Evolutionary conservation across 2,888 invertebrate genomes (phyloP).

Genomic region (Acrobasis repandana): DNA sequence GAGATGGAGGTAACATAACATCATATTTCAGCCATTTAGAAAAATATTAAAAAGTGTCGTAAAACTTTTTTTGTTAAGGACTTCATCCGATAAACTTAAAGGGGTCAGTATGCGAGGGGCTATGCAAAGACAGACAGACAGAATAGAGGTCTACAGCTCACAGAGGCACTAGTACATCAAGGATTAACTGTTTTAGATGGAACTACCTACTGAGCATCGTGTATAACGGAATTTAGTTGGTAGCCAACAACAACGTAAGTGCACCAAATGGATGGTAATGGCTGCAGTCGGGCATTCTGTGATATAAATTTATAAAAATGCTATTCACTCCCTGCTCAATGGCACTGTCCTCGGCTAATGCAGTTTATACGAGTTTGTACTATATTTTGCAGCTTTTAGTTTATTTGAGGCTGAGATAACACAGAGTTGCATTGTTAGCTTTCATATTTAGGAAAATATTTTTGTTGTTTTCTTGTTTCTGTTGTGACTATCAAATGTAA

Average conservation of each 20-base stretch:
- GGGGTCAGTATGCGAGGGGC: no score
- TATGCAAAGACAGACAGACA: no score
- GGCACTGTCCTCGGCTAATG: slow-evolving; percentile 27
- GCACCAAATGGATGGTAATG: slow-evolving; percentile 43
- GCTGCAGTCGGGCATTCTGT: slow-evolving; percentile 29
- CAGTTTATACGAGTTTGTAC: slow-evolving; percentile 28
- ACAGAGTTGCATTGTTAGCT: slow-evolving; percentile 13
- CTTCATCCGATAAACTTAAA: no score
- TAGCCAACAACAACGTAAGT: slow-evolving; percentile 33
- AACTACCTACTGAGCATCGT: background rate
- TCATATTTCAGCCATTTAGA: no score
- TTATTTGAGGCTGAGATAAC: slow-evolving; percentile 2
- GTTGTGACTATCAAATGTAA: no score
- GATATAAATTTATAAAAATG: slow-evolving; percentile 35
- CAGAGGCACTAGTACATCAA: no score
- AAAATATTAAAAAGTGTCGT: no score
- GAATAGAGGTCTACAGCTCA: no score
- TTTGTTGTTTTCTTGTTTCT: background rate
- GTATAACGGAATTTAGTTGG: slow-evolving; percentile 21
- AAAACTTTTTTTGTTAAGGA: no score
- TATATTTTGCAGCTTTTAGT: slow-evolving; percentile 14
- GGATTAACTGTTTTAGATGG: background rate
- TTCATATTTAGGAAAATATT: background rate
- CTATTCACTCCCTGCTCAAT: slow-evolving; percentile 29
- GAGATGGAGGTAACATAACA: no score